Conservation (phyloP, 2,888 invertebrate genomes). For the Netelia inedita region DNA sequence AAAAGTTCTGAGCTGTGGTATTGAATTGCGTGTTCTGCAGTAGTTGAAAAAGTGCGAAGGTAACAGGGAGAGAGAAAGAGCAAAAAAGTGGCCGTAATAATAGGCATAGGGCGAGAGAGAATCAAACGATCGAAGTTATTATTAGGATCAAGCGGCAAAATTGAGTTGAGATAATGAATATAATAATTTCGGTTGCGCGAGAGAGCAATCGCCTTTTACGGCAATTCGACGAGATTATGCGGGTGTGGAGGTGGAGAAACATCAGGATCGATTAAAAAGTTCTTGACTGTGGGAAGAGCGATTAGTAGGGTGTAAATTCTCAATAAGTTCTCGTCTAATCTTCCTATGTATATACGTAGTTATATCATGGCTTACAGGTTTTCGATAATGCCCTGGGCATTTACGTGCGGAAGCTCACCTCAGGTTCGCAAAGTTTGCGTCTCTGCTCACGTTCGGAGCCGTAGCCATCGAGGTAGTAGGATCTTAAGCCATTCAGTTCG, state of each 20-base stretch:
- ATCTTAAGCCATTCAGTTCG: slow-evolving; percentile 73
- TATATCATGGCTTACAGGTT: background rate
- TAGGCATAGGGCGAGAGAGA: background rate
- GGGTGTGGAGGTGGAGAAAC: background rate
- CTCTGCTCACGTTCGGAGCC: slow-evolving; percentile 72
- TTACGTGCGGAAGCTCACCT: slow-evolving; percentile 72
- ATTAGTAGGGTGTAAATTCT: slow-evolving; percentile 1
- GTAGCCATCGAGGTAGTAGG: slow-evolving; percentile 73
- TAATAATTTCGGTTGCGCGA: slow-evolving; percentile 6
- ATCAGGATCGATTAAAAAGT: background rate
- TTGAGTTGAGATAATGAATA: slow-evolving; percentile 33
- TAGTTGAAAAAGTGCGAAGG: slow-evolving; percentile 47
- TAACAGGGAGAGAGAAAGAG: background rate
- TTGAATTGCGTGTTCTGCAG: slow-evolving; percentile 61
- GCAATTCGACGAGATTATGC: background rate
- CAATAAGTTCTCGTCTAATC: background rate
- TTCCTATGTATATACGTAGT: background rate
- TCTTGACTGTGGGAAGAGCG: background rate
- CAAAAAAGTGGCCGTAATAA: background rate
- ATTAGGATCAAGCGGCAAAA: slow-evolving; percentile 56
- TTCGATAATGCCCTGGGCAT: background rate
- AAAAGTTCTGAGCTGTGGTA: slow-evolving; percentile 58
- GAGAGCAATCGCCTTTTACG: background rate
- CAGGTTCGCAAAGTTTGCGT: slow-evolving; percentile 73
- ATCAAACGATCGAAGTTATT: slow-evolving; percentile 33